Percentiles rank a stretch among this genome's conserved stretches.
Evolutionary conservation across 2,797 vertebrate species (phyloP).

Genomic region (Microctenopoma lineatum): DNA sequence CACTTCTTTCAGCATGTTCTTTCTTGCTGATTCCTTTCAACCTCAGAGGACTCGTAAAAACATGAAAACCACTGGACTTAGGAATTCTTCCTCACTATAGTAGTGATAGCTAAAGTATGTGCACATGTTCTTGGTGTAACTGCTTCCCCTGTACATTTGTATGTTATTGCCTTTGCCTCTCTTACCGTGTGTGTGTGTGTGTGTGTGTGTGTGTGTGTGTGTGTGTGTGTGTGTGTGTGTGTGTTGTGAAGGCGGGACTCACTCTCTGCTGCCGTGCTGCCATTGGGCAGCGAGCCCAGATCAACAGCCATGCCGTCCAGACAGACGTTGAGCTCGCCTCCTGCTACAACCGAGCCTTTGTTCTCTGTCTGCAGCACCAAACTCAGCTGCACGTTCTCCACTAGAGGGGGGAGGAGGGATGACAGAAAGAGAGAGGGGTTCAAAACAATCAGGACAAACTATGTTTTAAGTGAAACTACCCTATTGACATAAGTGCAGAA

Average conservation of each 20-base stretch:
- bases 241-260: conserved; percentile 80
- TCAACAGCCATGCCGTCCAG: conserved; percentile 95
- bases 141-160: conserved; percentile 24
- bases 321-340: conserved; percentile 94
- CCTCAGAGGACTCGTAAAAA: not conserved
- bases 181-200: conserved; percentile 16
- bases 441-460: conserved; percentile 3
- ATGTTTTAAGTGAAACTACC: not conserved
- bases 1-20: too few species aligned
- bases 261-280: conserved; percentile 89
- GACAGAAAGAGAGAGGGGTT: conserved; percentile 17
- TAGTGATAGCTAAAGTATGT: not conserved
- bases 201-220: conserved; percentile 21
- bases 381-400: conserved; percentile 95
- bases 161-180: conserved; percentile 13
- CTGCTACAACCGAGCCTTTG: conserved; percentile 93
- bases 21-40: too few species aligned
- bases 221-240: conserved; percentile 3
- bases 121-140: conserved; percentile 8
- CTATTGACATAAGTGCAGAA: not conserved
- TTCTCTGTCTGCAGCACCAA: conserved; percentile 95
- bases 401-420: conserved; percentile 73
- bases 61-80: not conserved
- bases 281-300: conserved; percentile 90
- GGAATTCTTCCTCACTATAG: not conserved